Evolutionary conservation across 2,797 vertebrate species (phyloP).

Genomic region (Semaprochilodus insignis): DNA sequence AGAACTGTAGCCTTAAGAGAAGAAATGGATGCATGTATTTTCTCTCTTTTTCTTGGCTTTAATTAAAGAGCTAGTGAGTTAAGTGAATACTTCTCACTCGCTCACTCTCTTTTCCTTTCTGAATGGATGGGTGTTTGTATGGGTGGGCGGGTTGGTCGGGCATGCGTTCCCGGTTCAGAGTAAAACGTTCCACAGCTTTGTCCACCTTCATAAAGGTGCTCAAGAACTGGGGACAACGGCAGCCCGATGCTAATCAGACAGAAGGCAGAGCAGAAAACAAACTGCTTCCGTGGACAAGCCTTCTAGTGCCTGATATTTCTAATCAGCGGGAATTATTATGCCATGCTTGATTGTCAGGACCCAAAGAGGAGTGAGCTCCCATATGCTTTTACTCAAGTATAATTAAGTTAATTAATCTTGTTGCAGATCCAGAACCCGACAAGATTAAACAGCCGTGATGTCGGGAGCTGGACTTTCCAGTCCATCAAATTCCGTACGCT

Average conservation of each 20-base stretch:
- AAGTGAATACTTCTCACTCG: conserved; percentile 10
- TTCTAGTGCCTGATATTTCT: conserved; percentile 49
- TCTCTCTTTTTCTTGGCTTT: background rate
- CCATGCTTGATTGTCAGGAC: conserved; percentile 65
- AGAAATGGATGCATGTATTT: background rate
- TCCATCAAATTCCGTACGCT: conserved; percentile 73
- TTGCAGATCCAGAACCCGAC: conserved; percentile 71
- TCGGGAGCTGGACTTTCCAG: conserved; percentile 71
- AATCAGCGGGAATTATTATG: conserved; percentile 66
- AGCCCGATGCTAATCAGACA: conserved; percentile 13
- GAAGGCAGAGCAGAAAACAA: conserved; percentile 32
- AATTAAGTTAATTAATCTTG: conserved; percentile 78
- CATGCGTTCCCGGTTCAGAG: conserved; percentile 6
- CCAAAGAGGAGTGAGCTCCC: conserved; percentile 61
- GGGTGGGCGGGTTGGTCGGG: background rate
- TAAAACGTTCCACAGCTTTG: conserved; percentile 12
- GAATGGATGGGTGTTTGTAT: background rate
- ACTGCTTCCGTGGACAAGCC: conserved; percentile 13
- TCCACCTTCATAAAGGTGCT: conserved; percentile 3
- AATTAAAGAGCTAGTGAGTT: conserved; percentile 12
- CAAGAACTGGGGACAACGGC: background rate
- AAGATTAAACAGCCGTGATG: conserved; percentile 73
- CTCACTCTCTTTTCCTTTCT: background rate
- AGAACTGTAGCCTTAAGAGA: conserved; percentile 36
- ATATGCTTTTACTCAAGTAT: conserved; percentile 66